These are phyloP conservation scores for Thryonomys swinderianus DNA, from an alignment of 2,113 vertebrate genomes.

Conservation along the genomic window DNA sequence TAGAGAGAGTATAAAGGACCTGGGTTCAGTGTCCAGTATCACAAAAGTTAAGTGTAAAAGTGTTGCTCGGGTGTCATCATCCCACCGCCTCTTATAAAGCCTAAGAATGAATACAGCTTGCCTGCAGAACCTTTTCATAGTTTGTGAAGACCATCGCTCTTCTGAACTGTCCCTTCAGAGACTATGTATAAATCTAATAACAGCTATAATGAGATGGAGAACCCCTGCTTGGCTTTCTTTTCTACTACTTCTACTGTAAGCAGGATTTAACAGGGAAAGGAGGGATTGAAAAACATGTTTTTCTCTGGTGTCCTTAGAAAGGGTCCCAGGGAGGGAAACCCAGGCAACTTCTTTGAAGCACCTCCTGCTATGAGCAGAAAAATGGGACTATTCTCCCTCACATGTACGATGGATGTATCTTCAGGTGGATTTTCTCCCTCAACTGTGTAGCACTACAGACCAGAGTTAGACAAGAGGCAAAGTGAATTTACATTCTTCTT, in stretches of 20 bases:
- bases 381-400: neutral
- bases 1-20: neutral
- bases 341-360: neutral
- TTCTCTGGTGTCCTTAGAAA: neutral
- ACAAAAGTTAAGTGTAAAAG: neutral
- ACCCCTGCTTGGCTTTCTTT: neutral
- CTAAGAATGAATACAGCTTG: neutral
- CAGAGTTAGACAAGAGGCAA: neutral
- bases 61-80: neutral
- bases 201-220: neutral
- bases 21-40: neutral
- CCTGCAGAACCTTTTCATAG: neutral
- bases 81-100: neutral
- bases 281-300: neutral
- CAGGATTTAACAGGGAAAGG: neutral
- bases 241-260: neutral
- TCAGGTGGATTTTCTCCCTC: neutral
- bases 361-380: neutral
- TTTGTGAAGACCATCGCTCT: neutral
- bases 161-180: neutral
- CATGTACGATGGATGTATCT: neutral
- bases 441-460: neutral
- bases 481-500: neutral
- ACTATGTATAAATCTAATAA: neutral
- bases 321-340: neutral